Conservation (phyloP, 2,113 vertebrate genomes). For the Zosterops japonicus region DNA sequence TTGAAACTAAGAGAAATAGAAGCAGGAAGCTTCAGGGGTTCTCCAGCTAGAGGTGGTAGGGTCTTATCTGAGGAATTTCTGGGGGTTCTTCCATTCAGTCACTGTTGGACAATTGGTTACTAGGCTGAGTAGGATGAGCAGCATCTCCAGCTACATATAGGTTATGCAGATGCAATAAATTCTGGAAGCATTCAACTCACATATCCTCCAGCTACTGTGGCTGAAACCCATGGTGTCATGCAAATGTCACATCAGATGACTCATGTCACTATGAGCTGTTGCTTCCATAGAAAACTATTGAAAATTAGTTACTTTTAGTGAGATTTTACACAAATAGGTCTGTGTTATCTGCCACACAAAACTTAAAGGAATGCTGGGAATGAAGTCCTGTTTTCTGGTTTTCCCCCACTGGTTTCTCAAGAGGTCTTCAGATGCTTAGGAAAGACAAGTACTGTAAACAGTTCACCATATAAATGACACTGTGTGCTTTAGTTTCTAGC, state of each 20-base stretch:
- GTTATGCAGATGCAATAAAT: neutral
- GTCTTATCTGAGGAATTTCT: conserved; percentile 30
- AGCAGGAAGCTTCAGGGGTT: neutral
- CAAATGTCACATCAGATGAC: neutral
- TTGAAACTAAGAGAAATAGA: neutral
- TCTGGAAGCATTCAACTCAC: neutral
- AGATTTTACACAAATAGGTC: neutral
- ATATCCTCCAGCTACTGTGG: neutral
- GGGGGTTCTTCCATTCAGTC: neutral
- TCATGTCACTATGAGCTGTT: neutral
- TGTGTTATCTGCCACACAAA: conserved; percentile 3
- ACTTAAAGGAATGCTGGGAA: conserved; percentile 66
- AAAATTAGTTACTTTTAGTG: neutral
- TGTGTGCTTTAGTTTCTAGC: conserved; percentile 18
- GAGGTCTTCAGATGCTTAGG: conserved; percentile 43
- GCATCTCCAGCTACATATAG: neutral
- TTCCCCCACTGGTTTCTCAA: conserved; percentile 27
- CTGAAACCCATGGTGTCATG: neutral
- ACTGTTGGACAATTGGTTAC: neutral
- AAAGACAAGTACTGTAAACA: conserved; percentile 68
- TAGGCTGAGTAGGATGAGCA: neutral
- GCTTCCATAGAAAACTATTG: neutral
- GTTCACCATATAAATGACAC: conserved; percentile 27
- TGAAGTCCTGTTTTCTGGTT: conserved; percentile 66
- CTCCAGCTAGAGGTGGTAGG: neutral